phyloP scores from a whole-genome alignment of 2,113 vertebrate genomes.

The Takifugu flavidus region DNA sequence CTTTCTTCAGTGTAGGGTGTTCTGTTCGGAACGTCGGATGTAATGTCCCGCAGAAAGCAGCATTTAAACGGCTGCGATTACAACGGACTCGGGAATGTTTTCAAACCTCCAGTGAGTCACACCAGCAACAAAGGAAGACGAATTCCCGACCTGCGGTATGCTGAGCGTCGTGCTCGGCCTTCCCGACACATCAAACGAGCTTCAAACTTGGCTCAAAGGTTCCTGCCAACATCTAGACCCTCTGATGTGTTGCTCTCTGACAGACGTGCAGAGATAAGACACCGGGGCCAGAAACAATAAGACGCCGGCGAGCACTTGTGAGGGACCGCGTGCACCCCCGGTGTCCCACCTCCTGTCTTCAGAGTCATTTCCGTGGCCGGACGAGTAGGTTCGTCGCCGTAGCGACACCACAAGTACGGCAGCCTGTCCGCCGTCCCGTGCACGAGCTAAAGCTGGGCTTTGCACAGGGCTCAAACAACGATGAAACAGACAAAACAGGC shows the following conservation, averaged over 20 bases:
- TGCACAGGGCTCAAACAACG: not conserved
- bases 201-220: not conserved
- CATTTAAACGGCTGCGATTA: not conserved
- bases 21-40: not conserved
- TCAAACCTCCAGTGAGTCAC: not conserved
- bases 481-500: too few relatives aligned
- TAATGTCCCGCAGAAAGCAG: not conserved
- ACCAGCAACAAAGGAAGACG: not conserved
- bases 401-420: too few relatives aligned
- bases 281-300: conserved; percentile 2
- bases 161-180: not conserved
- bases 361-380: too few relatives aligned
- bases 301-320: not conserved
- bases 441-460: not conserved
- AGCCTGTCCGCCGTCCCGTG: not conserved
- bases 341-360: too few relatives aligned
- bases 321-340: too few relatives aligned
- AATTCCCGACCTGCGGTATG: not conserved
- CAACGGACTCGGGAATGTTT: not conserved
- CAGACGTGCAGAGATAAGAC: conserved; percentile 3
- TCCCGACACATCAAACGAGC: not conserved
- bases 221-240: not conserved
- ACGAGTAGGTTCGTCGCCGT: too few relatives aligned
- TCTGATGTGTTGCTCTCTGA: not conserved
- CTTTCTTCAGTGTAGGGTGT: not conserved